These are phyloP conservation scores for Eustalomyia histrio DNA, from an alignment of 2,888 invertebrate species.

Conservation along the genomic window DNA sequence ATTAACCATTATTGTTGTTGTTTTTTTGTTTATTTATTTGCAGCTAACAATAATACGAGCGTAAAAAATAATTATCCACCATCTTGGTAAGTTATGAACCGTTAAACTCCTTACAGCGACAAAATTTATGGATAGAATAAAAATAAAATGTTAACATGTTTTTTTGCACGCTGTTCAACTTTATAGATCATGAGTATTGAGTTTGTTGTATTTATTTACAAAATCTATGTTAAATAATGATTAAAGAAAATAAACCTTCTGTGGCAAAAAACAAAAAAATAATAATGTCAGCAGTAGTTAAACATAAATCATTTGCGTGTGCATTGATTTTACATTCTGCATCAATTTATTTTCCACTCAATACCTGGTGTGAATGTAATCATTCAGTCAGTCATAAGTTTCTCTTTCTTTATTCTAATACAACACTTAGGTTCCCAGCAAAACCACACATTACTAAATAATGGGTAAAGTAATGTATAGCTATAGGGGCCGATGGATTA, in stretches of 20 bases:
- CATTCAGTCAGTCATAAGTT: constrained; percentile 16
- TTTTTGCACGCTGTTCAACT: background rate
- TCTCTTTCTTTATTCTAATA: too few species aligned
- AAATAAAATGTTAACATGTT: constrained; percentile 19
- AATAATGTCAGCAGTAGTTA: constrained; percentile 50
- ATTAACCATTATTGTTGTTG: constrained; percentile 27
- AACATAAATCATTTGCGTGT: constrained; percentile 58
- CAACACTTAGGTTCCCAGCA: too few species aligned
- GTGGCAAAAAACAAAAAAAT: constrained; percentile 22
- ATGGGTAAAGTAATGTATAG: too few species aligned
- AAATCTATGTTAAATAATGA: constrained; percentile 42
- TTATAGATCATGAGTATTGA: background rate
- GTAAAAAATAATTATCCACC: constrained; percentile 41
- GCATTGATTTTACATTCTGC: constrained; percentile 42
- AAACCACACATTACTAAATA: too few species aligned
- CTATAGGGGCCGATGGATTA: too few species aligned
- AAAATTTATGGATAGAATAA: background rate
- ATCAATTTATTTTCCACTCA: constrained; percentile 1
- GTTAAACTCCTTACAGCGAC: constrained; percentile 32
- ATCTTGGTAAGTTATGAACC: constrained; percentile 41
- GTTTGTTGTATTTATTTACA: constrained; percentile 12
- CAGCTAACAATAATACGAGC: constrained; percentile 28
- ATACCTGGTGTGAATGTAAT: constrained; percentile 35
- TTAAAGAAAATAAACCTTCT: constrained; percentile 12
- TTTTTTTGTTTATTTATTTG: constrained; percentile 27